Evolutionary conservation across 2,888 invertebrate species (phyloP), one percentile per base, ranked within the genome.

Genomic region (Isoperla grammatica): DNA sequence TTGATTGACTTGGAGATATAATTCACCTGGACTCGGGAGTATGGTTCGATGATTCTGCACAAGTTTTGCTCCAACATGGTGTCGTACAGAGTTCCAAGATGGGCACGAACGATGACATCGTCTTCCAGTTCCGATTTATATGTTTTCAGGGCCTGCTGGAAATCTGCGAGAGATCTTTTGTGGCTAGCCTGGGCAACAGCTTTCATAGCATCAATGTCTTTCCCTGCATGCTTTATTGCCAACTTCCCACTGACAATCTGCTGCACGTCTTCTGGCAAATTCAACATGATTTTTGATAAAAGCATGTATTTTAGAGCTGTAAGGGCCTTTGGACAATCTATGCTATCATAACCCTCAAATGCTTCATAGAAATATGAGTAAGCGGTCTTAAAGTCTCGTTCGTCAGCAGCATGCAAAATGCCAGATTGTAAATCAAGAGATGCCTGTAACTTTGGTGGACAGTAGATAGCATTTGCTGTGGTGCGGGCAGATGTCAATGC

Each of bases 351-450:
- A 67, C 97, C 95, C 79, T 99, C 99, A 75, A 98, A 99, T 12
- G 97, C 97, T 80, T 99, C 99, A 75, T 98, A 99, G 74, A 99
- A 99, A 74, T 99, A 99, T 59, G 98, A 99, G 78, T 95, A 99
- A 48, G 97, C 98, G 60, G 99, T 99, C 82, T 99, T 99, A 75
- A 99, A 99, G 73, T 99, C 99, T 69, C 93, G 88, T 75, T 99
- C 99, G 73, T 99, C 99, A n/a, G 98, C 98, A 9, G 99, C 99
- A 77, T 99, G 99, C 59, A 99, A 79, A 67, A 99, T 95, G 68
- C 97, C 97, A 4, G 98, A 97, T 73, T 98, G 97, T 66, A 97
- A 79, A 76, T 99, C 99, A 40, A 99, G 80, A 9, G 96, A 90
- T 8, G 97, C 96, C 78, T 99, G 99, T 81, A 98, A 89, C 78